phyloP scores from a whole-genome alignment of 2,888 invertebrate species.

The Embidobia sp. region DNA sequence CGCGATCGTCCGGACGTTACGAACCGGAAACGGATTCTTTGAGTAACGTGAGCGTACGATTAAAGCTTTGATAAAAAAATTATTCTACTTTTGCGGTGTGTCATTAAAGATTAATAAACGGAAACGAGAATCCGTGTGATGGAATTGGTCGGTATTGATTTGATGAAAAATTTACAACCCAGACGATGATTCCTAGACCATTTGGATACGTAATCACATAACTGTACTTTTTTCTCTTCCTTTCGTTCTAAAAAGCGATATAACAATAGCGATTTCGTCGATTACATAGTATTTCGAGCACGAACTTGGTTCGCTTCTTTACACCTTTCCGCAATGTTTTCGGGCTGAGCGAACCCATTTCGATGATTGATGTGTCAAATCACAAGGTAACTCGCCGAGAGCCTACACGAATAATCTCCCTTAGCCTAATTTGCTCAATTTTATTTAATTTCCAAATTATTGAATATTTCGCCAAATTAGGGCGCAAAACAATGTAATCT shows the following conservation, averaged over 20 bases:
- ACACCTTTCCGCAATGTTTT: conserved; percentile 47
- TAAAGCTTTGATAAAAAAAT: too few relatives aligned
- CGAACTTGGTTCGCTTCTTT: conserved; percentile 51
- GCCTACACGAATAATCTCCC: conserved; percentile 40
- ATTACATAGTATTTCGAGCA: conserved; percentile 39
- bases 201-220: conserved; percentile 30
- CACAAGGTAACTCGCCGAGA: conserved; percentile 47
- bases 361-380: conserved; percentile 63
- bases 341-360: conserved; percentile 35
- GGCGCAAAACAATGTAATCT: conserved; percentile 4
- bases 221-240: conserved; percentile 8
- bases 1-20: not conserved
- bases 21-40: conserved; percentile 18
- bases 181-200: not conserved
- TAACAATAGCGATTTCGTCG: conserved; percentile 43
- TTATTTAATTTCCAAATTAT: conserved; percentile 39
- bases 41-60: not conserved
- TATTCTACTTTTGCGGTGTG: not conserved
- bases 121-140: conserved; percentile 1
- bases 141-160: conserved; percentile 12
- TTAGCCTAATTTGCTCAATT: conserved; percentile 29
- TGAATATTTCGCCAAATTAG: not conserved
- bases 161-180: conserved; percentile 10
- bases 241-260: conserved; percentile 17
- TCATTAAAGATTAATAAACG: conserved; percentile 23